A percentile compares a stretch with the other conserved stretches of the same genome.
These are phyloP conservation scores for honey bee (Apis mellifera) DNA, from an alignment of 1,140 invertebrate genomes.

Conservation along the genomic window Amel_HAv3.1 CM009934.2:7604001-7604500, in stretches of 20 bases:
- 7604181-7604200: constrained; percentile 34
- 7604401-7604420: too few species aligned
- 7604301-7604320: neutral
- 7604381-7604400: too few species aligned
- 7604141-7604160: constrained; percentile 16
- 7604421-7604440: too few species aligned
- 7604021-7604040: too few species aligned
- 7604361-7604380: neutral
- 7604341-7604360: neutral
- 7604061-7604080: too few species aligned
- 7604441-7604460: too few species aligned
- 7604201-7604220: constrained; percentile 22
- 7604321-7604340: neutral
- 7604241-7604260: constrained; percentile 2
- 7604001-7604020: too few species aligned
- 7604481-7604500: too few species aligned
- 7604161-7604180: constrained; percentile 25
- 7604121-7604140: neutral
- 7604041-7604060: too few species aligned
- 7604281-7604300: neutral
- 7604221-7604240: constrained; percentile 29
- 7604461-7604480: too few species aligned
- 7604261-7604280: neutral
- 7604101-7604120: too few species aligned
- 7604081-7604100: too few species aligned